phyloP scores from a whole-genome alignment of 2,797 vertebrate genomes.

The Hylomyscus alleni region DNA sequence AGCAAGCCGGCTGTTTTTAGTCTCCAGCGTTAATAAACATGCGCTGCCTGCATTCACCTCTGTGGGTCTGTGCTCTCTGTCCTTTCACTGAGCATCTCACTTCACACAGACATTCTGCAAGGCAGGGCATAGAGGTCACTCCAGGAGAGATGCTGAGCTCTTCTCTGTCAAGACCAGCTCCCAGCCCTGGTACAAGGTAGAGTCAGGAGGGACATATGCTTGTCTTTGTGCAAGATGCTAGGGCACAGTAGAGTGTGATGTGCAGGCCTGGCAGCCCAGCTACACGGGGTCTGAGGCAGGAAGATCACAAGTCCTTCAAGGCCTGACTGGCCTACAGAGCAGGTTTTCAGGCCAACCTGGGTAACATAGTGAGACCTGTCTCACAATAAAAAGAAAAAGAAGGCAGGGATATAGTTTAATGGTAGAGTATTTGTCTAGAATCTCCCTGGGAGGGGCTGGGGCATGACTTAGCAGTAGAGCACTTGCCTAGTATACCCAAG shows the following conservation, averaged over 20 bases:
- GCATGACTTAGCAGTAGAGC: not conserved
- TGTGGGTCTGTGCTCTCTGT: not conserved
- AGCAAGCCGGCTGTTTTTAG: constrained; percentile 44
- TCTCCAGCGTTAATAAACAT: constrained; percentile 84
- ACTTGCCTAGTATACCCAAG: not conserved
- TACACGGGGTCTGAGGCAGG: not conserved
- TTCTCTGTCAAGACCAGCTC: not conserved
- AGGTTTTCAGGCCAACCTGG: not conserved
- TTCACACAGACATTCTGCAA: constrained; percentile 48
- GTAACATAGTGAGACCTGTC: not conserved
- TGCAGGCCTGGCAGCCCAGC: not conserved
- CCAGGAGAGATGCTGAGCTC: not conserved
- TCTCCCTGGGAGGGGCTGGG: not conserved
- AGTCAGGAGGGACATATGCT: not conserved
- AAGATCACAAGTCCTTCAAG: not conserved
- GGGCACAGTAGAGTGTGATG: not conserved
- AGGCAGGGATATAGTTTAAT: not conserved
- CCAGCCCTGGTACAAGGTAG: not conserved
- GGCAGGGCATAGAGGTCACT: constrained; percentile 1
- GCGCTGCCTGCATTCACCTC: constrained; percentile 70
- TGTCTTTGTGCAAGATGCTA: not conserved
- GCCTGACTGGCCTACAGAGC: not conserved
- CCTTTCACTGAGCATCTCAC: constrained; percentile 47
- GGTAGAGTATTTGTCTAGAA: not conserved
- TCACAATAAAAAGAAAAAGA: not conserved